Conservation (phyloP, 1,140 invertebrate genomes). For the Meteorus sp. region DNA sequence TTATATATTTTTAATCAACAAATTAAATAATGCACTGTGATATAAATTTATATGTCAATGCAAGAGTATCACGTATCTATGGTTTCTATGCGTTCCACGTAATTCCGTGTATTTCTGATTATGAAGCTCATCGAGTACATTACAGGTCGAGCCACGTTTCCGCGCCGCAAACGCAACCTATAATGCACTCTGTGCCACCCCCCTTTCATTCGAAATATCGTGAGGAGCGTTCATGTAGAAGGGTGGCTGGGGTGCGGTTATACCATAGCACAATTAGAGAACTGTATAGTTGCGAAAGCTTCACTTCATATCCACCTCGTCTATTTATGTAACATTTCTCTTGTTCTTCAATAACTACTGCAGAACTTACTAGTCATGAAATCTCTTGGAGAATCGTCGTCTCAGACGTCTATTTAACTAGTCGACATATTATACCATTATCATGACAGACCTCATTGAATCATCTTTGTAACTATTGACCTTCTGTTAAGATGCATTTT, state of each 20-base stretch:
- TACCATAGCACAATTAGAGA: slow-evolving; percentile 25
- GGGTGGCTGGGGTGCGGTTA: slow-evolving; percentile 26
- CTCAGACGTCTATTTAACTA: slow-evolving; percentile 18
- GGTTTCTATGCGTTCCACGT: slow-evolving; percentile 31
- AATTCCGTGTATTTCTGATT: slow-evolving; percentile 35
- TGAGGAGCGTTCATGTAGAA: slow-evolving; percentile 28
- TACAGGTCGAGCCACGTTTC: slow-evolving; percentile 21
- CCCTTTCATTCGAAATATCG: slow-evolving; percentile 30
- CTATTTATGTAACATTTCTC: background rate
- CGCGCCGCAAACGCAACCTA: slow-evolving; percentile 28
- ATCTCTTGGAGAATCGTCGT: slow-evolving; percentile 11
- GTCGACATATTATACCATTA: background rate
- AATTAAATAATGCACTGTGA: background rate
- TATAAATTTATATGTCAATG: slow-evolving; percentile 10
- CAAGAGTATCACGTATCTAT: slow-evolving; percentile 31
- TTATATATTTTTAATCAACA: too few species aligned
- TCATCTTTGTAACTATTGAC: background rate
- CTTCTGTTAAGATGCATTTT: too few species aligned
- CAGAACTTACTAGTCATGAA: too few species aligned
- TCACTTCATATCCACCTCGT: background rate
- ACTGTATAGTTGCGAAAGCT: slow-evolving; percentile 22
- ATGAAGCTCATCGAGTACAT: slow-evolving; percentile 36
- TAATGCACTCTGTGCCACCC: slow-evolving; percentile 17
- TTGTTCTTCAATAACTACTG: background rate
- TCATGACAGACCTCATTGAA: background rate